A percentile compares a stretch with the other conserved stretches of the same genome.
These are phyloP conservation scores for Microplitis deprimator DNA, from an alignment of 2,888 invertebrate genomes.

Conservation along the genomic window DNA sequence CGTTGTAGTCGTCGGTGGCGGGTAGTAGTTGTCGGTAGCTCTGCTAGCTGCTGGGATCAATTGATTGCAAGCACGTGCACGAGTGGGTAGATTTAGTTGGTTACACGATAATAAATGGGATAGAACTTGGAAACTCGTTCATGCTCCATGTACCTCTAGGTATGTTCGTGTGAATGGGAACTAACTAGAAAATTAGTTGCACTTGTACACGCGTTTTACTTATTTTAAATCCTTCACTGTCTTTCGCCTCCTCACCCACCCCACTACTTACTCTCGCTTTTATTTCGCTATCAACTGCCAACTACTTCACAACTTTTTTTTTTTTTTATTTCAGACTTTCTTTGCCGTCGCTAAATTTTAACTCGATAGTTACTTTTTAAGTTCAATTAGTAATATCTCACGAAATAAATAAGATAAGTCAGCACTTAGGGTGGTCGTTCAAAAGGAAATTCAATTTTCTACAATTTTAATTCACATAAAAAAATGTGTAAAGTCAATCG, in stretches of 20 bases:
- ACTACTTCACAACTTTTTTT: background rate
- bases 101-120: background rate
- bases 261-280: background rate
- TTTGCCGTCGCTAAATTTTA: background rate
- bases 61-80: background rate
- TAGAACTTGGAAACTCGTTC: background rate
- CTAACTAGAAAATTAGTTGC: background rate
- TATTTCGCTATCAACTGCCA: background rate
- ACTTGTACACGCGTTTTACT: background rate
- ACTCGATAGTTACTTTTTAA: background rate
- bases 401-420: background rate
- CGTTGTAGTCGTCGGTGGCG: background rate
- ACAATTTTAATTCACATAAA: background rate
- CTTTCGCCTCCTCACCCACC: background rate
- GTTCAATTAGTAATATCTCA: background rate
- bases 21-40: background rate
- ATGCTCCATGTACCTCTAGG: background rate
- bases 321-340: too few relatives aligned
- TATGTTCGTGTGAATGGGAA: background rate
- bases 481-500: too few relatives aligned
- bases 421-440: background rate
- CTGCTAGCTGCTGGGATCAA: background rate
- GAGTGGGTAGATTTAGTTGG: background rate
- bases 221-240: slow-evolving; percentile 1
- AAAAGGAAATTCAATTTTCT: background rate